Evolutionary conservation across 2,113 vertebrate genomes (phyloP).

Genomic region (Rynchops niger): DNA sequence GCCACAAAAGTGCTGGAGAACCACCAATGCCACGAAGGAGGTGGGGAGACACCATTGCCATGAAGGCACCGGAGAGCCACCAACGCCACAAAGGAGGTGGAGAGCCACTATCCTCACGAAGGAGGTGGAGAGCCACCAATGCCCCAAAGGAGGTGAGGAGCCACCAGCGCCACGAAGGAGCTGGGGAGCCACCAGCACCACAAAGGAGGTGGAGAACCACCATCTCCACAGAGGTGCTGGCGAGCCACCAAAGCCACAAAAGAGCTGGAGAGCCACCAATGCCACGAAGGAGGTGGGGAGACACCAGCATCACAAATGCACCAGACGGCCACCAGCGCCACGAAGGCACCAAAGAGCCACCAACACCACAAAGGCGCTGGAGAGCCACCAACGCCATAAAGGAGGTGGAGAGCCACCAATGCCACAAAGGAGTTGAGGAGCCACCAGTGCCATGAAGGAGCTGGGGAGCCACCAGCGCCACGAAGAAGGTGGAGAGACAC

Average conservation of each 20-base stretch:
- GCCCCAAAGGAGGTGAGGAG: accelerated
- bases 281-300: neutral
- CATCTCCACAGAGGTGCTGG: accelerated
- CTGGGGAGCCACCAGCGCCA: accelerated
- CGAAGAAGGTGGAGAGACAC: neutral
- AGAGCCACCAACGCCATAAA: accelerated
- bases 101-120: accelerated
- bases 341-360: too few species aligned
- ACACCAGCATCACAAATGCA: accelerated
- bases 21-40: accelerated
- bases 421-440: neutral
- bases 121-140: neutral
- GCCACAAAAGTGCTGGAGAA: neutral
- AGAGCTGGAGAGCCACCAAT: neutral
- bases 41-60: too few species aligned
- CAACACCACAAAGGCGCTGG: accelerated
- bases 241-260: accelerated
- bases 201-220: neutral
- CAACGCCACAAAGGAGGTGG: neutral
- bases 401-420: neutral
- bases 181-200: accelerated
- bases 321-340: too few species aligned
- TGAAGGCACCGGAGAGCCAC: too few species aligned
- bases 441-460: accelerated
- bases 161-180: accelerated